A percentile compares a stretch with the other conserved stretches of the same genome.
Conservation (phyloP, 2,797 vertebrate genomes). For the Calcarius lapponicus region DNA sequence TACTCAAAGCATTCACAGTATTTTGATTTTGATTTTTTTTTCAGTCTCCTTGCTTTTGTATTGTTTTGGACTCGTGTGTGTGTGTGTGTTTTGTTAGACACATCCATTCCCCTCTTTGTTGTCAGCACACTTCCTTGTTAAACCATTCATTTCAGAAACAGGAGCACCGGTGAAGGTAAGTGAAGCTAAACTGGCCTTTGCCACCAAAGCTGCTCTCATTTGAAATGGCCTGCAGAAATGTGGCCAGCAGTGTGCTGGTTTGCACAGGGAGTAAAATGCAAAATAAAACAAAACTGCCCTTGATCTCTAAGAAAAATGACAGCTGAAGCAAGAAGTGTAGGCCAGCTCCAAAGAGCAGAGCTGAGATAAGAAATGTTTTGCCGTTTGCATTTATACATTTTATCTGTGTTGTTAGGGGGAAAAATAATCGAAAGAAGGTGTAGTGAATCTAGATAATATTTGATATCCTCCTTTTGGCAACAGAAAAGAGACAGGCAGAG, state of each 20-base stretch:
- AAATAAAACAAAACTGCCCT: not conserved
- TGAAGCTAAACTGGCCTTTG: conserved; percentile 67
- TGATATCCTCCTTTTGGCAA: not conserved
- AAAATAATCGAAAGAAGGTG: not conserved
- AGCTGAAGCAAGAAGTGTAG: not conserved
- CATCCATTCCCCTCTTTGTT: conserved; percentile 58
- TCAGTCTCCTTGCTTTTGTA: not conserved
- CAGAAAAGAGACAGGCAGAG: not conserved
- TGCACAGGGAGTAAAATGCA: not conserved
- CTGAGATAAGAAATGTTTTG: conserved; percentile 35
- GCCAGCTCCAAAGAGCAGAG: not conserved
- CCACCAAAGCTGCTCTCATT: conserved; percentile 22
- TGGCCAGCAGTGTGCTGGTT: not conserved
- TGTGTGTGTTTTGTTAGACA: conserved; percentile 50
- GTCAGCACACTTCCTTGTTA: conserved; percentile 51
- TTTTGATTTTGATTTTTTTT: conserved; percentile 46
- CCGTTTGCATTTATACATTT: not conserved
- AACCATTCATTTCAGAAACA: conserved; percentile 71
- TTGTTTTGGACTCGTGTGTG: conserved; percentile 41
- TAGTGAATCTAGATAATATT: not conserved
- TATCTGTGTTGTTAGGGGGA: not conserved
- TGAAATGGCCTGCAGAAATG: not conserved
- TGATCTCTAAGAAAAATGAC: not conserved
- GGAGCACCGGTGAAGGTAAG: conserved; percentile 75
- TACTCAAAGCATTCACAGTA: conserved; percentile 52